These are phyloP conservation scores for Erythrocercus mccallii DNA, from an alignment of 2,113 vertebrate species.

Conservation along the genomic window DNA sequence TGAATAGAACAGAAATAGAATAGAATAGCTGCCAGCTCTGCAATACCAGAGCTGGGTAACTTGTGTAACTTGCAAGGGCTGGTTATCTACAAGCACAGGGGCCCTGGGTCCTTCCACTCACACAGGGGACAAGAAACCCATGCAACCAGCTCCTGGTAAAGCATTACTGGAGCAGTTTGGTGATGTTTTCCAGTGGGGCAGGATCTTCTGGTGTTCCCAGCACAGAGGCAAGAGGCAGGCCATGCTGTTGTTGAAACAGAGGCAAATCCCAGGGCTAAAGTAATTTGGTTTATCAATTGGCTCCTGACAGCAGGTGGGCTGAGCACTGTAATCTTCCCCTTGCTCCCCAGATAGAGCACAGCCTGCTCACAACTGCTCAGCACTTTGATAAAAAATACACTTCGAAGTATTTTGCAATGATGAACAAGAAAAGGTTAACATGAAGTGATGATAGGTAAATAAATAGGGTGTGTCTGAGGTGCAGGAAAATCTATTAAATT, in stretches of 20 bases:
- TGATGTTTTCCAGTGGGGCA: background rate
- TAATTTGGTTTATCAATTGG: background rate
- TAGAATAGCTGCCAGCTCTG: background rate
- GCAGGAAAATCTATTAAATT: background rate
- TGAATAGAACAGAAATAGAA: background rate
- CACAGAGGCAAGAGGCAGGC: background rate
- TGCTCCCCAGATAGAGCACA: background rate
- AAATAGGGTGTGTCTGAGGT: background rate
- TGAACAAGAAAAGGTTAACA: background rate
- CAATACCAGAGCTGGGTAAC: background rate
- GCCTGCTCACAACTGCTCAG: background rate
- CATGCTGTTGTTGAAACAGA: background rate
- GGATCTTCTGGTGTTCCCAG: background rate
- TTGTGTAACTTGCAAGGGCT: background rate
- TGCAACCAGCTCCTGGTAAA: background rate
- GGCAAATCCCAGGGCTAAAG: background rate
- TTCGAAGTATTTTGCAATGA: background rate
- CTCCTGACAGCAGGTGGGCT: background rate
- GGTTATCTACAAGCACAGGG: background rate
- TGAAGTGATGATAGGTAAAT: background rate
- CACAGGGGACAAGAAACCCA: background rate
- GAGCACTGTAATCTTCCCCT: background rate
- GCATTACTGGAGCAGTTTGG: background rate
- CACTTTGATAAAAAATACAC: background rate
- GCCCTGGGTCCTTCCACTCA: background rate